Evolutionary conservation across 1,140 invertebrate genomes (phyloP).

Genomic region (Popillia japonica): DNA sequence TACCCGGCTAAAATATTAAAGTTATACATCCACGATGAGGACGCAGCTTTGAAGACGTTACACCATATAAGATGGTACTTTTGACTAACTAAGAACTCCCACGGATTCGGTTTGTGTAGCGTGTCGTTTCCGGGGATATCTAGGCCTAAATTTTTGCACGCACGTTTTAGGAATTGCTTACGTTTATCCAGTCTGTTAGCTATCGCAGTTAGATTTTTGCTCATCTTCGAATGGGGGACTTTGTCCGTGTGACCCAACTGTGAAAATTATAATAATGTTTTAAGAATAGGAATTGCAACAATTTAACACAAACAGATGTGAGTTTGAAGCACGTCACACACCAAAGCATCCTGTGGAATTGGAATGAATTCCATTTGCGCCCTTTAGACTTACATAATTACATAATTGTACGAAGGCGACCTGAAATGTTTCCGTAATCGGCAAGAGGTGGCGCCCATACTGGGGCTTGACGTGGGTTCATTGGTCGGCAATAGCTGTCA

Average conservation of each 20-base stretch:
- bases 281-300: too few species aligned
- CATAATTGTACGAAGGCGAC: too few species aligned
- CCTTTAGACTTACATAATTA: too few species aligned
- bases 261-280: too few species aligned
- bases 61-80: constrained; percentile 85
- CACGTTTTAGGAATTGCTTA: constrained; percentile 51
- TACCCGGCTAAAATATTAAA: constrained; percentile 83
- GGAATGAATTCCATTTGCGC: too few species aligned
- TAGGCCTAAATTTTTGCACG: constrained; percentile 54
- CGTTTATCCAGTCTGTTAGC: constrained; percentile 52
- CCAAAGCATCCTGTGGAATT: too few species aligned
- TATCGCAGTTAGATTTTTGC: constrained; percentile 45
- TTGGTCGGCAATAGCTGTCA: too few species aligned
- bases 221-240: background rate
- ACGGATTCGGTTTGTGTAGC: constrained; percentile 76
- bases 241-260: background rate
- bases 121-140: constrained; percentile 68
- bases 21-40: constrained; percentile 90
- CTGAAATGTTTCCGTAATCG: too few species aligned
- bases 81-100: constrained; percentile 84
- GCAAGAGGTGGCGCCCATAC: too few species aligned
- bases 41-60: constrained; percentile 87
- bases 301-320: too few species aligned
- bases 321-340: too few species aligned
- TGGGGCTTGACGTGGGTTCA: too few species aligned